phyloP scores from a whole-genome alignment of 1,140 invertebrate genomes.

The Zelostemma sp. region DNA sequence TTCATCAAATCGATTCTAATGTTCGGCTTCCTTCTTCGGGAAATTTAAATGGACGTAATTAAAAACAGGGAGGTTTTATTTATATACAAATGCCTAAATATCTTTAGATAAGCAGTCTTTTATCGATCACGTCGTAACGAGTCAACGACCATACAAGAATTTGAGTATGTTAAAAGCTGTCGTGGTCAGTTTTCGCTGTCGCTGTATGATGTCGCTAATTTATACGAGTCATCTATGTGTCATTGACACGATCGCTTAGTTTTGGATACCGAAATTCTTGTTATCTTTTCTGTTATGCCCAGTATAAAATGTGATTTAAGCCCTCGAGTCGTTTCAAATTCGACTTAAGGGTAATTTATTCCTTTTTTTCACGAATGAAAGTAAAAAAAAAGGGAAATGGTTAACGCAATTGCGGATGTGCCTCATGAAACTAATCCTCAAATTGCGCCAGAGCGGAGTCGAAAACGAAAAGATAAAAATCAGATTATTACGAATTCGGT shows the following conservation, averaged over 20 bases:
- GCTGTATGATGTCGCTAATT: constrained; percentile 32
- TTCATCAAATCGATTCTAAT: too few relatives aligned
- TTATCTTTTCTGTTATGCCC: background rate
- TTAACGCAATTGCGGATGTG: too few relatives aligned
- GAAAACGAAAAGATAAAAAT: too few relatives aligned
- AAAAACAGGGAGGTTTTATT: background rate
- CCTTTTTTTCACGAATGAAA: too few relatives aligned
- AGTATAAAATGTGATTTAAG: too few relatives aligned
- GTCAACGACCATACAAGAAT: constrained; percentile 46
- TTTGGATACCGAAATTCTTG: constrained; percentile 16
- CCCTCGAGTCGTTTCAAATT: too few relatives aligned
- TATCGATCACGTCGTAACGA: constrained; percentile 40
- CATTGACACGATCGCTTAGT: constrained; percentile 27
- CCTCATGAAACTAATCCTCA: too few relatives aligned
- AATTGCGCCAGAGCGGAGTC: too few relatives aligned
- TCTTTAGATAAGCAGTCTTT: constrained; percentile 37
- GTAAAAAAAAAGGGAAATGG: too few relatives aligned
- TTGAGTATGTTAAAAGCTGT: constrained; percentile 40
- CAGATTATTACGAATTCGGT: too few relatives aligned
- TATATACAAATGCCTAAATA: too few relatives aligned
- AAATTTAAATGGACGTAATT: background rate
- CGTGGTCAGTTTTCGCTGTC: constrained; percentile 42
- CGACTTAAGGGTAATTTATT: too few relatives aligned
- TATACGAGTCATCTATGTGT: constrained; percentile 41
- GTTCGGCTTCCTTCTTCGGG: background rate